Conservation (phyloP, 92 coral and sea anemone species). For the Paragorgia papillata region DNA sequence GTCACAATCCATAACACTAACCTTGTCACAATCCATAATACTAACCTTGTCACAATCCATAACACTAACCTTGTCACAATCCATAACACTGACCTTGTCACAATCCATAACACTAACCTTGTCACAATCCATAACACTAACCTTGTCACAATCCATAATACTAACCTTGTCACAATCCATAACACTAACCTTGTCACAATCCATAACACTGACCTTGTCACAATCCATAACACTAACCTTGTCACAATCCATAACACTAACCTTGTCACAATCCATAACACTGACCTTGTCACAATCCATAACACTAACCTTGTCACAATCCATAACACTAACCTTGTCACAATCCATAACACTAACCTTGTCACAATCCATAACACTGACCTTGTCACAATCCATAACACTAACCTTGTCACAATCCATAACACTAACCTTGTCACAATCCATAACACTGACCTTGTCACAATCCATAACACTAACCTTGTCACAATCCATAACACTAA, state of each 20-base stretch:
- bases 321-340: slow-evolving; percentile 66
- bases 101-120: no score
- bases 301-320: no score
- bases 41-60: slow-evolving; percentile 92
- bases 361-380: slow-evolving; percentile 15
- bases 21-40: not conserved
- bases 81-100: slow-evolving; percentile 66
- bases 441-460: no score
- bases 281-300: slow-evolving; percentile 92
- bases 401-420: no score
- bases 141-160: slow-evolving; percentile 96
- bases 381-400: slow-evolving; percentile 96
- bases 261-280: not conserved
- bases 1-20: slow-evolving; percentile 87
- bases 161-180: no score
- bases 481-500: slow-evolving; percentile 87
- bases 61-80: no score
- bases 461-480: slow-evolving; percentile 60
- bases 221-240: slow-evolving; percentile 60
- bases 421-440: slow-evolving; percentile 81
- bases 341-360: no score
- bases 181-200: slow-evolving; percentile 81
- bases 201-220: no score
- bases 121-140: slow-evolving; percentile 15
- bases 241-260: slow-evolving; percentile 87